phyloP scores from a whole-genome alignment of 2,797 vertebrate species.

The Leucoraja ocellata region DNA sequence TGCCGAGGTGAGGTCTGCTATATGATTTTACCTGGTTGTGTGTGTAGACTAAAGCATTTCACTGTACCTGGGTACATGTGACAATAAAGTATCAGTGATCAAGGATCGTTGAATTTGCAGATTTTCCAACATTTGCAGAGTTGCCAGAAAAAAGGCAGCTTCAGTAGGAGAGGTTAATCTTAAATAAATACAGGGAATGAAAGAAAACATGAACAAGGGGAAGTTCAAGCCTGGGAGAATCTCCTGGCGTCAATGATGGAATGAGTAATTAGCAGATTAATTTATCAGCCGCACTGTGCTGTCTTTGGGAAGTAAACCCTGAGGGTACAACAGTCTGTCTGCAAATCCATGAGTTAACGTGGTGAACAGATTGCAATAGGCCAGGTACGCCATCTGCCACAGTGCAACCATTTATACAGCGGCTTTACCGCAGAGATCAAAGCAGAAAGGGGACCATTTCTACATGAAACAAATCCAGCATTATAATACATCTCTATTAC shows the following conservation, averaged over 20 bases:
- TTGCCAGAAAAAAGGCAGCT: not conserved
- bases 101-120: not conserved
- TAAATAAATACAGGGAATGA: not conserved
- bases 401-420: not conserved
- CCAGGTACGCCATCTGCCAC: not conserved
- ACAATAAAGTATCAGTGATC: no score
- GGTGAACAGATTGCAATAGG: not conserved
- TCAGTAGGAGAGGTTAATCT: not conserved
- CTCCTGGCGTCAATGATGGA: not conserved
- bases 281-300: not conserved
- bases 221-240: not conserved
- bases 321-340: not conserved
- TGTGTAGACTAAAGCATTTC: no score
- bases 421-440: not conserved
- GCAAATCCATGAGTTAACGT: not conserved
- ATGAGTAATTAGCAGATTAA: not conserved
- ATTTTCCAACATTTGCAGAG: not conserved
- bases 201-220: not conserved
- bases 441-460: not conserved
- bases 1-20: no score
- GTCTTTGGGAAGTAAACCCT: not conserved
- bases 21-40: no score
- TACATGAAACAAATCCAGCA: not conserved
- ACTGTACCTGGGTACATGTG: no score
- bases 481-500: not conserved